phyloP scores from a whole-genome alignment of 2,113 vertebrate species.

The Sakesphorus luctuosus region DNA sequence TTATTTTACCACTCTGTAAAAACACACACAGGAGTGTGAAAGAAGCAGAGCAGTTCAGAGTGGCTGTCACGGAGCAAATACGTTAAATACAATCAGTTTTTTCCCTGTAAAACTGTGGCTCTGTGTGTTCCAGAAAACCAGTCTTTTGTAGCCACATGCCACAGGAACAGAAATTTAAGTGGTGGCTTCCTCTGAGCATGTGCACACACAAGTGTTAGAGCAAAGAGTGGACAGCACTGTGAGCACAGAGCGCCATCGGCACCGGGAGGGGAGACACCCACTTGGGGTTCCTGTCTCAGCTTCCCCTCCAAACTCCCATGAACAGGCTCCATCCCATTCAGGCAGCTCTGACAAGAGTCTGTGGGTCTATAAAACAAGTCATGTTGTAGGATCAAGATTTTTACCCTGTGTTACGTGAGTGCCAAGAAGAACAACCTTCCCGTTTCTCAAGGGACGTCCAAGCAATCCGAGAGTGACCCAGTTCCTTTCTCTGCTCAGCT shows the following conservation, averaged over 20 bases:
- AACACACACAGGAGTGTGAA: slow-evolving; percentile 70
- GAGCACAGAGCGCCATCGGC: slow-evolving; percentile 16
- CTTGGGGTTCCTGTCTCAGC: neutral
- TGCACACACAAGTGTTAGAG: slow-evolving; percentile 42
- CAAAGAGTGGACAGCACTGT: neutral
- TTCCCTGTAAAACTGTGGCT: slow-evolving; percentile 11
- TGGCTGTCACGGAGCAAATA: slow-evolving; percentile 30
- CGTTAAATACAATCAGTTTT: slow-evolving; percentile 62
- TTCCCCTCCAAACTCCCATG: slow-evolving; percentile 23
- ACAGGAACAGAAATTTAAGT: slow-evolving; percentile 46
- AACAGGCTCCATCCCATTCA: slow-evolving; percentile 3
- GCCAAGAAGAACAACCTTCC: slow-evolving; percentile 22
- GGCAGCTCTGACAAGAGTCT: slow-evolving; percentile 34
- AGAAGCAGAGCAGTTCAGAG: slow-evolving; percentile 49
- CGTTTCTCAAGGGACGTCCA: neutral
- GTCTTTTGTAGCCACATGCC: slow-evolving; percentile 48
- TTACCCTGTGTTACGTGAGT: slow-evolving; percentile 44
- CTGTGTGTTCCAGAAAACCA: slow-evolving; percentile 1
- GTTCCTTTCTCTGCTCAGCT: neutral
- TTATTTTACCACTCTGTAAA: slow-evolving; percentile 78
- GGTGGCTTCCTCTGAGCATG: slow-evolving; percentile 47
- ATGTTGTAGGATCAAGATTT: slow-evolving; percentile 14
- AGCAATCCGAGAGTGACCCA: neutral
- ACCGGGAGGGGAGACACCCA: slow-evolving; percentile 2
- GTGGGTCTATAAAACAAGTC: slow-evolving; percentile 57